Base-by-base conservation (phyloP, 2,113 vertebrate genomes). In the Sprattus sprattus region DNA sequence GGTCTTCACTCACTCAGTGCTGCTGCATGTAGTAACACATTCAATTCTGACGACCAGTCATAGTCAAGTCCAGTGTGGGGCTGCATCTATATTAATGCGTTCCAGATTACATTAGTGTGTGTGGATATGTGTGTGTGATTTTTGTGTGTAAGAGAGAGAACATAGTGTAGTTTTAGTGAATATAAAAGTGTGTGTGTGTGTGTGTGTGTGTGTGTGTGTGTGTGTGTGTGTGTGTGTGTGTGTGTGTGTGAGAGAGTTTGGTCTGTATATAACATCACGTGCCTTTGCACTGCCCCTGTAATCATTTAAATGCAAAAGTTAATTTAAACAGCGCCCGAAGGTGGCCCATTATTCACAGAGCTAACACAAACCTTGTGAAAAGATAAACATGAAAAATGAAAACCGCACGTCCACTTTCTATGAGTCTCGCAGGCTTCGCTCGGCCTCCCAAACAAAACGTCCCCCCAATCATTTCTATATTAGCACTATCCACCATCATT, bases 341-440 rank as follows among this genome's bases (percentile, higher is more conserved):
- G 64, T 71, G 64, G n/a, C 64, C 64, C 64, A 67, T 71, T 71
- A 71, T 71, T 67, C 64, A 71, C 64, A 8, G n/a, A 28, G 25
- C n/a, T 4, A 28, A 32, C 64, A 8, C 64, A 71, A 71, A 25
- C n/a, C 64, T 13, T 9, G 10, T 3, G 25, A 71, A 71, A 32
- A 71, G 64, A 71, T 71, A 32, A 71, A 67, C 60, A 67, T 25
- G 22, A 67, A 71, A 71, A 25, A 71, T 71, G 64, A 71, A 71
- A 71, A 71, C 3, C 25, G 15, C 25, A 9, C 64, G 64, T 71
- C 64, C n/a, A 25, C n/a, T 67, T 28, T 67, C 60, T 9, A 3
- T 28, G 64, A 71, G 64, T 32, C 25, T 71, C 64, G 3, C 9
- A 15, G 60, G 64, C 64, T 28, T 9, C 10, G 64, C 64, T 28